Percentiles rank a stretch among this genome's conserved stretches.
These are phyloP conservation scores for Eumaeus atala DNA, from an alignment of 1,140 invertebrate genomes.

Conservation along the genomic window DNA sequence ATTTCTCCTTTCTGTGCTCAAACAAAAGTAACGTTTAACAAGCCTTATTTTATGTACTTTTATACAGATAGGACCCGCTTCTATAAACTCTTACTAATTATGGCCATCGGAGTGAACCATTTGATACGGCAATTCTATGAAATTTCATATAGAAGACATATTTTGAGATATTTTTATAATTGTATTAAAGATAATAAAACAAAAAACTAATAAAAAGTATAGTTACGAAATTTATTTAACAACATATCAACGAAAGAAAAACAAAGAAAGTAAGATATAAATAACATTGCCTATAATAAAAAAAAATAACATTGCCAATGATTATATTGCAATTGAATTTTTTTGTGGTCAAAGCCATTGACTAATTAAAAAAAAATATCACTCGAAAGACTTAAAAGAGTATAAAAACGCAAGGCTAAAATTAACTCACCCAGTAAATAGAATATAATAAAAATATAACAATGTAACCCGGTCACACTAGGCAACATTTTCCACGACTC, in stretches of 20 bases:
- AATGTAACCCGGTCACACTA: conserved; percentile 51
- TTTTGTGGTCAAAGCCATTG: conserved; percentile 8
- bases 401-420: conserved; percentile 42
- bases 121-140: not conserved
- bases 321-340: conserved; percentile 17
- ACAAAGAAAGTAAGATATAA: conserved; percentile 53
- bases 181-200: conserved; percentile 25
- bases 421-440: conserved; percentile 57
- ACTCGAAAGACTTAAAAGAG: conserved; percentile 35
- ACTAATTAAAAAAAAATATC: conserved; percentile 13
- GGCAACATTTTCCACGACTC: conserved; percentile 34
- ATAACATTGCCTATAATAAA: conserved; percentile 64
- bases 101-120: not conserved
- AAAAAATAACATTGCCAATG: conserved; percentile 59
- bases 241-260: conserved; percentile 55
- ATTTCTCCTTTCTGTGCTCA: conserved; percentile 3
- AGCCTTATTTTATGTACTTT: not conserved
- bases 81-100: conserved; percentile 5
- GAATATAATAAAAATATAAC: conserved; percentile 66
- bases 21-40: conserved; percentile 4
- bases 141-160: not conserved
- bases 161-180: conserved; percentile 3
- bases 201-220: conserved; percentile 53
- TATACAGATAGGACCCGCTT: conserved; percentile 6
- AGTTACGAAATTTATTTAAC: conserved; percentile 65